These are phyloP conservation scores for Eulemur coronatus DNA, from an alignment of 2,797 vertebrate species.

Conservation along the genomic window DNA sequence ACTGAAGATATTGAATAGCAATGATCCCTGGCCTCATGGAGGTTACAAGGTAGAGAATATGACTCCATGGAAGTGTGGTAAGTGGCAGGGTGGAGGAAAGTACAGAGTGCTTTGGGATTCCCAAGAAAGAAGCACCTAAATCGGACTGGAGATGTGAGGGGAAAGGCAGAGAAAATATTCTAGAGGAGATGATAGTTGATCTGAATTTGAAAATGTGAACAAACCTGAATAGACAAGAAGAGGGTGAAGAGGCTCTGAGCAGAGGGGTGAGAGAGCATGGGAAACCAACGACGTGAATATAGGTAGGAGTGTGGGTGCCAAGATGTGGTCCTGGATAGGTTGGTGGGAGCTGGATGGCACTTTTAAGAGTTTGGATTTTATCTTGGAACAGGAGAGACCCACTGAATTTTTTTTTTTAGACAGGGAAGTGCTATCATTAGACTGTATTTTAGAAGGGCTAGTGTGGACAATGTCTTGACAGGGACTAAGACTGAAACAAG, in stretches of 20 bases:
- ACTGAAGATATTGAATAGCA: neutral
- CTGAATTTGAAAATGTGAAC: neutral
- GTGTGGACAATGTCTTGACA: neutral
- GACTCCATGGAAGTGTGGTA: neutral
- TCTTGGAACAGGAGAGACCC: neutral
- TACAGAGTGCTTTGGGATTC: neutral
- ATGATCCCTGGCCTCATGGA: neutral
- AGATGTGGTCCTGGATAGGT: too few relatives aligned
- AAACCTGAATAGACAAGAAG: neutral
- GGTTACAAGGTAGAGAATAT: neutral
- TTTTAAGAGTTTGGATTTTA: neutral
- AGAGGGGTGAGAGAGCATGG: neutral
- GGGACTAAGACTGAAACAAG: neutral
- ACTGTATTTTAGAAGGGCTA: neutral
- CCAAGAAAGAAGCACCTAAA: neutral
- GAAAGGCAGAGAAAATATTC: neutral
- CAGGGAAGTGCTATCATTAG: neutral
- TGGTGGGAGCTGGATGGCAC: neutral
- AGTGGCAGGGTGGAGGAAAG: neutral
- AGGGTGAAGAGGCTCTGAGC: neutral
- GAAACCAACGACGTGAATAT: neutral
- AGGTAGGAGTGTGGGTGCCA: neutral
- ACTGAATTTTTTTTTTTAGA: neutral
- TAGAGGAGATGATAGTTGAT: neutral
- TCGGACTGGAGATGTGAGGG: neutral